Evolutionary conservation across 1,140 invertebrate species (phyloP).

Genomic region (Drosophila burlai): DNA sequence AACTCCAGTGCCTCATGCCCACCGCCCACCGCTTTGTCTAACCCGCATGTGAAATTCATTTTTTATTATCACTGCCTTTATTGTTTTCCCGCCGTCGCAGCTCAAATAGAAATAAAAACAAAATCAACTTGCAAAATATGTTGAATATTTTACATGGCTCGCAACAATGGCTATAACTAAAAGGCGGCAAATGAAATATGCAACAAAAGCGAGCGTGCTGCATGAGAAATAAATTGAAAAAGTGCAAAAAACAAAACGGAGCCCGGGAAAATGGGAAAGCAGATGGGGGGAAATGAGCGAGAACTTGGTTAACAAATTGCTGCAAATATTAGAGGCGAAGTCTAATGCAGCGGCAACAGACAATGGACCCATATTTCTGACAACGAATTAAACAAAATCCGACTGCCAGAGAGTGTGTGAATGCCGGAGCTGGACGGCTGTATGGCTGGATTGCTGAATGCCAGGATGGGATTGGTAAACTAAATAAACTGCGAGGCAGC

Average conservation of each 20-base stretch:
- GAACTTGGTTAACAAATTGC: conserved; percentile 80
- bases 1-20: conserved; percentile 2
- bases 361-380: conserved; percentile 72
- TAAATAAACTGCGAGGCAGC: conserved; percentile 58
- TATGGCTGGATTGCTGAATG: background rate
- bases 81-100: conserved; percentile 51
- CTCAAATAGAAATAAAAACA: conserved; percentile 53
- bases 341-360: conserved; percentile 66
- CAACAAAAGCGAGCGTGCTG: conserved; percentile 75
- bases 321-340: conserved; percentile 79
- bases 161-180: conserved; percentile 73
- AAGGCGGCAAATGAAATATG: conserved; percentile 80
- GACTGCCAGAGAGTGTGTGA: conserved; percentile 28
- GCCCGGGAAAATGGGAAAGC: conserved; percentile 7
- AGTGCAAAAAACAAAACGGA: conserved; percentile 22
- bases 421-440: background rate
- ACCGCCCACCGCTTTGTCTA: conserved; percentile 2
- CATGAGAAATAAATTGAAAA: conserved; percentile 78
- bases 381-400: conserved; percentile 79
- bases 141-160: conserved; percentile 77
- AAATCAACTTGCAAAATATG: conserved; percentile 80
- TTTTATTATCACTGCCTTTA: conserved; percentile 77
- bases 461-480: conserved; percentile 3
- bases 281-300: conserved; percentile 14
- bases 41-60: conserved; percentile 74